phyloP scores from a whole-genome alignment of 2,113 vertebrate genomes.

The Caranx ignobilis region DNA sequence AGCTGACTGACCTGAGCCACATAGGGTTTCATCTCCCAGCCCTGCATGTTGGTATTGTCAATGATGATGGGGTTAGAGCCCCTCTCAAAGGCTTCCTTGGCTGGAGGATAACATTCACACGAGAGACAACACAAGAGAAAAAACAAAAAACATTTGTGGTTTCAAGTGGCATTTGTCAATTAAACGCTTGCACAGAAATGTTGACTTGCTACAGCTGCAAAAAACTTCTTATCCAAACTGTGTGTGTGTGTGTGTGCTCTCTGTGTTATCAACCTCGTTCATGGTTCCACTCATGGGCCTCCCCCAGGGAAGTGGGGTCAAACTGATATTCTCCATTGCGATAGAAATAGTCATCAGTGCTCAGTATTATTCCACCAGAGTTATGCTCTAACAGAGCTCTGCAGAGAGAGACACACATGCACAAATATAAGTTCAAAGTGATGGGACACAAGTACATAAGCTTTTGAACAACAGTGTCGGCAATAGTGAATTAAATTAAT shows the following conservation, averaged over 20 bases:
- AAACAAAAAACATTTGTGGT: neutral
- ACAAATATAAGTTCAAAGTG: neutral
- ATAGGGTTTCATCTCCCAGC: constrained; percentile 99
- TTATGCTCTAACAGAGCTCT: constrained; percentile 92
- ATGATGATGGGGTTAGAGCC: constrained; percentile 93
- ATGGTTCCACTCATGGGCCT: constrained; percentile 96
- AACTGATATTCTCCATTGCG: constrained; percentile 88
- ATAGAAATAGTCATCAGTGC: constrained; percentile 94
- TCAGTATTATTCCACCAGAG: constrained; percentile 88
- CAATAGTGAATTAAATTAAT: neutral
- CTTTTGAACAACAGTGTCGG: neutral
- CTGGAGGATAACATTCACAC: constrained; percentile 73
- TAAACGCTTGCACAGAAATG: neutral
- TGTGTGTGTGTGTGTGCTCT: neutral
- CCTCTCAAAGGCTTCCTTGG: constrained; percentile 92
- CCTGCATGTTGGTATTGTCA: constrained; percentile 97
- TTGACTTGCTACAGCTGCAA: neutral
- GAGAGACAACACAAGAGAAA: constrained; percentile 19
- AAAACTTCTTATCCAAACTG: neutral
- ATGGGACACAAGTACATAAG: constrained; percentile 7
- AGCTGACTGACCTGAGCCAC: constrained; percentile 90
- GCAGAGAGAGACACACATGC: constrained; percentile 28
- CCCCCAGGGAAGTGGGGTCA: constrained; percentile 85
- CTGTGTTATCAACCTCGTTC: constrained; percentile 84
- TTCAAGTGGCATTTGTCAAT: neutral